Evolutionary conservation across 2,797 vertebrate genomes (phyloP).

Genomic region (Rhinella marina): DNA sequence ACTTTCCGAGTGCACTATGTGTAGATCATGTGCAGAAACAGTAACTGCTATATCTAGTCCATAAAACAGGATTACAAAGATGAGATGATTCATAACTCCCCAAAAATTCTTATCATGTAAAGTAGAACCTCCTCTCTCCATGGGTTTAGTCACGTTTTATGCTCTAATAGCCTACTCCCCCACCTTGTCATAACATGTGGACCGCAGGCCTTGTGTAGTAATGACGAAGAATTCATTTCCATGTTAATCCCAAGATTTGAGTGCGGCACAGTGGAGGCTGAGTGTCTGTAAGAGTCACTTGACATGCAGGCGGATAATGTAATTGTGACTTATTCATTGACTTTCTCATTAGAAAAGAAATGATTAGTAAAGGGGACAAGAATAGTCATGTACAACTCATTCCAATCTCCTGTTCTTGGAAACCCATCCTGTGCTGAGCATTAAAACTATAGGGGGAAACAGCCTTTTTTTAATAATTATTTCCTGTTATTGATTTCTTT

Average conservation of each 20-base stretch:
- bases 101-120: not conserved
- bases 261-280: conserved; percentile 16
- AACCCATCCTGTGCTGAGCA: conserved; percentile 13
- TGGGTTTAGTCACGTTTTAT: not conserved
- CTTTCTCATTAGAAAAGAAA: conserved; percentile 61
- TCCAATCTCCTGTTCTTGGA: conserved; percentile 46
- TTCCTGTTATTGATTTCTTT: conserved; percentile 44
- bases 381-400: conserved; percentile 46
- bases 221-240: conserved; percentile 44
- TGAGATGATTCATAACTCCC: not conserved
- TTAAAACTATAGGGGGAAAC: conserved; percentile 33
- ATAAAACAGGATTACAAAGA: not conserved
- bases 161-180: not conserved
- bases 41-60: no score
- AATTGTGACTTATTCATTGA: conserved; percentile 63
- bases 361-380: conserved; percentile 53
- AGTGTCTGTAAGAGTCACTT: conserved; percentile 57
- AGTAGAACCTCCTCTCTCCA: not conserved
- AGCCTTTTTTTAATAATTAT: conserved; percentile 42
- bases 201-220: conserved; percentile 7
- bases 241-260: conserved; percentile 47
- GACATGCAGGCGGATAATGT: conserved; percentile 58
- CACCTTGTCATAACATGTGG: conserved; percentile 44
- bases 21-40: no score
- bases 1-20: no score